These are phyloP conservation scores for Mormoops blainvillei DNA, from an alignment of 2,113 vertebrate genomes.

Conservation along the genomic window DNA sequence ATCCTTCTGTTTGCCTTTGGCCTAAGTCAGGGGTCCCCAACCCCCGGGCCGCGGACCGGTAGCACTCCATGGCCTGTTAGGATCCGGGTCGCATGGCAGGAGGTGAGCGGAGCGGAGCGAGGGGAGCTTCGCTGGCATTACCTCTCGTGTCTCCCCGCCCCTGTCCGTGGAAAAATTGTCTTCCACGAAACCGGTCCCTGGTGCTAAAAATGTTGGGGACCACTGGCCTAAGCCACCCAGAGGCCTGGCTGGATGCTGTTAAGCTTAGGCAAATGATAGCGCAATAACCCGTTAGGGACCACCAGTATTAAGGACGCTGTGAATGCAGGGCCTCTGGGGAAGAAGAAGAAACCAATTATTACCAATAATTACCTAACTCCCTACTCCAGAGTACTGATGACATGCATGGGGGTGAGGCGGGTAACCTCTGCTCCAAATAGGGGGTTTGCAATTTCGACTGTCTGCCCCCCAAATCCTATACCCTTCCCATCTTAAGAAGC, in stretches of 20 bases:
- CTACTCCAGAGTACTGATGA: neutral
- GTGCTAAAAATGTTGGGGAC: too few species aligned
- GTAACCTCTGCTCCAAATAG: neutral
- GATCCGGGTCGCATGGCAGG: too few species aligned
- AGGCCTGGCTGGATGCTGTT: neutral
- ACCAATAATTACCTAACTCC: neutral
- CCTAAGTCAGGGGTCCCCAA: neutral
- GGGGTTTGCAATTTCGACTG: neutral
- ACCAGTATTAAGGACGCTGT: neutral
- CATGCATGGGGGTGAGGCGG: neutral
- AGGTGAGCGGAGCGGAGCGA: too few species aligned
- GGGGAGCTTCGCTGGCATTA: too few species aligned
- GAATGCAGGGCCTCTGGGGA: neutral
- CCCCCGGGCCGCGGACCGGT: too few species aligned
- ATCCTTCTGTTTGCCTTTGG: neutral
- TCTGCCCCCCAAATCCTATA: neutral
- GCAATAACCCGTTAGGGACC: neutral
- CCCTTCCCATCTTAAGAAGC: neutral
- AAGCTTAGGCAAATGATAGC: neutral
- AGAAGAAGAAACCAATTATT: neutral
- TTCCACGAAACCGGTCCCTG: too few species aligned
- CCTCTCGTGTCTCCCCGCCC: too few species aligned
- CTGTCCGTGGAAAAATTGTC: too few species aligned
- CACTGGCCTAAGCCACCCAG: neutral
- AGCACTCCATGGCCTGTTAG: too few species aligned